phyloP scores from a whole-genome alignment of 2,797 vertebrate genomes.

The Moxostoma hubbsi region DNA sequence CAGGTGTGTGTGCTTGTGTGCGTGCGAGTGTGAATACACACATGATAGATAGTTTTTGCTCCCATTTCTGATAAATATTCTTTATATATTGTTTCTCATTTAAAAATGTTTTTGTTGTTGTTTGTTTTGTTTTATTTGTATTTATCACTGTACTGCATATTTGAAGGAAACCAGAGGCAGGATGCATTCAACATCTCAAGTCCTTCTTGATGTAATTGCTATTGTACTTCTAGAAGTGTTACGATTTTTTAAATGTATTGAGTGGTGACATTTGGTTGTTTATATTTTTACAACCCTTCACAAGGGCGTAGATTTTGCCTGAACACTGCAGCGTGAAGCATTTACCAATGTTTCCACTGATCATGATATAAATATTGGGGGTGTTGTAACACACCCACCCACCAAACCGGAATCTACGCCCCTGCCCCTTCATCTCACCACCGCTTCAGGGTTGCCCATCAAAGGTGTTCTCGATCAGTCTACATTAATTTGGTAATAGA shows the following conservation, averaged over 20 bases:
- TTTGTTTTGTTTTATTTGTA: slow-evolving; percentile 83
- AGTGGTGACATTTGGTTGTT: slow-evolving; percentile 8
- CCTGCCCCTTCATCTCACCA: background rate
- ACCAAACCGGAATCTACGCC: too few species aligned
- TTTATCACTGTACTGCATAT: slow-evolving; percentile 70
- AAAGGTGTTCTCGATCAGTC: slow-evolving; percentile 23
- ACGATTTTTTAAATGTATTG: slow-evolving; percentile 37
- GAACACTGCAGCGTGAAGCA: too few species aligned
- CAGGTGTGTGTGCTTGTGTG: slow-evolving; percentile 62
- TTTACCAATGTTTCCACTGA: too few species aligned
- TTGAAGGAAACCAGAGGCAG: slow-evolving; percentile 20
- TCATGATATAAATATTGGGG: too few species aligned
- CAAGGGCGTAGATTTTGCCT: too few species aligned
- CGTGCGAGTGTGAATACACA: slow-evolving; percentile 60
- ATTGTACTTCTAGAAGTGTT: slow-evolving; percentile 36
- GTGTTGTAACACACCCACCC: too few species aligned
- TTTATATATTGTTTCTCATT: slow-evolving; percentile 74
- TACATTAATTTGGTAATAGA: slow-evolving; percentile 16
- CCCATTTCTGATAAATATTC: background rate
- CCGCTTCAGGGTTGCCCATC: slow-evolving; percentile 14
- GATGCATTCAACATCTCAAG: slow-evolving; percentile 15
- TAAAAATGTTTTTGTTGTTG: slow-evolving; percentile 63
- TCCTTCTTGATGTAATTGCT: slow-evolving; percentile 1
- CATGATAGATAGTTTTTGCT: slow-evolving; percentile 61
- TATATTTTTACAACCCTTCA: background rate